Percentiles rank a stretch among this genome's conserved stretches.
phyloP scores from a whole-genome alignment of 2,888 invertebrate species.

The Neoaliturus tenellus region DNA sequence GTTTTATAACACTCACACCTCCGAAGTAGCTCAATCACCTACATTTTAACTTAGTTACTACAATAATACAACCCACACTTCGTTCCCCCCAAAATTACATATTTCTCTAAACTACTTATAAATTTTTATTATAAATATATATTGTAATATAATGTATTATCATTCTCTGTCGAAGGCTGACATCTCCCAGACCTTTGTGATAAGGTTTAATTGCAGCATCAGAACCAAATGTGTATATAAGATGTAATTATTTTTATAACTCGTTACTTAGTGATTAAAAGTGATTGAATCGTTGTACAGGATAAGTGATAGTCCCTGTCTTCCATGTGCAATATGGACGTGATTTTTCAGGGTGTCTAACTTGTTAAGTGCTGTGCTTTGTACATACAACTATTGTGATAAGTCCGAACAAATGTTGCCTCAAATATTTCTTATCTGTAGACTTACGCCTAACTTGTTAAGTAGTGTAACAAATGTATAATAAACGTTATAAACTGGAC shows the following conservation, averaged over 20 bases:
- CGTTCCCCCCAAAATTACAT: too few species aligned
- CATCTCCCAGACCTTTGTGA: not conserved
- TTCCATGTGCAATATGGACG: constrained; percentile 18
- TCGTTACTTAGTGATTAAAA: not conserved
- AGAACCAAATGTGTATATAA: constrained; percentile 44
- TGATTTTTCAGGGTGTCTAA: not conserved
- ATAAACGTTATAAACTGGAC: not conserved
- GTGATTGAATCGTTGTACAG: not conserved
- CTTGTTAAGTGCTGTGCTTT: too few species aligned
- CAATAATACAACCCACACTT: too few species aligned
- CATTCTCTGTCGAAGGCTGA: not conserved
- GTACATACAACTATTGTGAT: constrained; percentile 4
- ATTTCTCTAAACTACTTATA: too few species aligned
- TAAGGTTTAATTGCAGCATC: constrained; percentile 1
- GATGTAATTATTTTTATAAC: constrained; percentile 32
- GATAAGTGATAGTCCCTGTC: not conserved
- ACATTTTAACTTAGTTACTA: too few species aligned
- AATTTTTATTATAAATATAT: too few species aligned
- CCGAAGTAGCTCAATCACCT: too few species aligned
- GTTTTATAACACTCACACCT: too few species aligned
- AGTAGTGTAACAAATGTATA: not conserved
- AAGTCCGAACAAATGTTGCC: not conserved
- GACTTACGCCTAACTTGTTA: too few species aligned
- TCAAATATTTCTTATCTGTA: not conserved
- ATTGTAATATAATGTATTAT: too few species aligned